phyloP scores from a whole-genome alignment of 2,797 vertebrate genomes.

The Poeciliopsis gracilis region DNA sequence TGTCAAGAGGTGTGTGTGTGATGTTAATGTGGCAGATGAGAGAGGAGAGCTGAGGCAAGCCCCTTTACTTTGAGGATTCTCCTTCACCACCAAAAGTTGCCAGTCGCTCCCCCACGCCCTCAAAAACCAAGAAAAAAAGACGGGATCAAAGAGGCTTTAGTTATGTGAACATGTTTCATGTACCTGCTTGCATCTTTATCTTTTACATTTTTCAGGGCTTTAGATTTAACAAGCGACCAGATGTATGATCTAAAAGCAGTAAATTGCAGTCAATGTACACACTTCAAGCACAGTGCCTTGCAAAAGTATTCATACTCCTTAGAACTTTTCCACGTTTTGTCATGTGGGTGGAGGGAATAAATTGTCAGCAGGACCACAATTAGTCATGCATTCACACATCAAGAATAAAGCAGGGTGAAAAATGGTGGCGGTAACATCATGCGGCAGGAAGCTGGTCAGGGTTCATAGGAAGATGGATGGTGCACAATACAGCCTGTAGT shows the following conservation, averaged over 20 bases:
- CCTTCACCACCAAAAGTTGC: constrained; percentile 56
- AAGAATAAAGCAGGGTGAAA: not conserved
- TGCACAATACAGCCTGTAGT: not conserved
- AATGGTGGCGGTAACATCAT: not conserved
- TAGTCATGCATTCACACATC: not conserved
- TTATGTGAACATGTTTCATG: constrained; percentile 41
- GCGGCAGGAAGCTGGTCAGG: not conserved
- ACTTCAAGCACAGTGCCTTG: not conserved
- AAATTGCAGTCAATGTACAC: not conserved
- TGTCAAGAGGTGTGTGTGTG: constrained; percentile 77
- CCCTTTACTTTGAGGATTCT: constrained; percentile 72
- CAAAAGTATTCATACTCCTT: not conserved
- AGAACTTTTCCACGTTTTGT: not conserved
- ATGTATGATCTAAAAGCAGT: not conserved
- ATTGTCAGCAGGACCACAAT: not conserved
- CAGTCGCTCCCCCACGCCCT: constrained; percentile 37
- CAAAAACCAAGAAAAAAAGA: constrained; percentile 32
- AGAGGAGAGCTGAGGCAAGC: constrained; percentile 64
- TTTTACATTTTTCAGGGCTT: constrained; percentile 11
- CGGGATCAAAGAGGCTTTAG: constrained; percentile 57
- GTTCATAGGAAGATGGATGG: not conserved
- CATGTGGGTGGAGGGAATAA: not conserved
- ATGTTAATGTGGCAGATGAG: constrained; percentile 77
- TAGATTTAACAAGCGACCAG: constrained; percentile 18
- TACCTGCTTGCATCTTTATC: constrained; percentile 38